Evolutionary conservation across 2,888 invertebrate genomes (phyloP), one percentile per base, ranked within the genome.

Genomic region (Agapostemon virescens): DNA sequence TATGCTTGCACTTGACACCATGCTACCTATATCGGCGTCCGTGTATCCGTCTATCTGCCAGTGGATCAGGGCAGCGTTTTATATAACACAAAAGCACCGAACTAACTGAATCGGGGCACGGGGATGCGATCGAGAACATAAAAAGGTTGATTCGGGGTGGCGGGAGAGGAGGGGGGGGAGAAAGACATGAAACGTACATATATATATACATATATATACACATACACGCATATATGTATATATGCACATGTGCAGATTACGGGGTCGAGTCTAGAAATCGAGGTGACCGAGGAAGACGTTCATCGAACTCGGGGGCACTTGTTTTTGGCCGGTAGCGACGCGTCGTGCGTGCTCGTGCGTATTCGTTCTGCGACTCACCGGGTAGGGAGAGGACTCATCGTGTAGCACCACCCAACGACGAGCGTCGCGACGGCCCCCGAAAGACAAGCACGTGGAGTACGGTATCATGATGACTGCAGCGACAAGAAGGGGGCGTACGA

Each of bases 401-500:
- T 88, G 88, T 66, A 88, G 84, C 66, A 88, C 84, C 82, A 88
- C 87, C 90, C 90, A 90, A 40, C 88, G 85, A 64, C 84, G 82
- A 81, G 89, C 87, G 70, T 86, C 87, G 79, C 85, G 86, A 79
- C 83, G 83, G 74, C 88, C 83, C 73, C 89, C 85, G 79, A 88
- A 89, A 84, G 88, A 88, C 83, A 90, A 85, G 84, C 90, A 90
- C 87, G 90, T 89, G 88, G 90, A 88, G 85, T 90, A 90, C 71
- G 90, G 90, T 73, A 90, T 90, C 90, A 90, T 90, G 82, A 77
- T 79, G 85, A 79, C 77, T 72, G 69, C 70, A 67, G 55, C 73
- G 79, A 77, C 75, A 71, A 77, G 77, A 80, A 80, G 79, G 77
- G 82, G 82, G 84, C 77, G 84, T 71, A 69, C 69, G 58, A 64